A percentile compares a stretch with the other conserved stretches of the same genome.
phyloP scores from a whole-genome alignment of 2,888 invertebrate species.

The Linyphia triangularis region DNA sequence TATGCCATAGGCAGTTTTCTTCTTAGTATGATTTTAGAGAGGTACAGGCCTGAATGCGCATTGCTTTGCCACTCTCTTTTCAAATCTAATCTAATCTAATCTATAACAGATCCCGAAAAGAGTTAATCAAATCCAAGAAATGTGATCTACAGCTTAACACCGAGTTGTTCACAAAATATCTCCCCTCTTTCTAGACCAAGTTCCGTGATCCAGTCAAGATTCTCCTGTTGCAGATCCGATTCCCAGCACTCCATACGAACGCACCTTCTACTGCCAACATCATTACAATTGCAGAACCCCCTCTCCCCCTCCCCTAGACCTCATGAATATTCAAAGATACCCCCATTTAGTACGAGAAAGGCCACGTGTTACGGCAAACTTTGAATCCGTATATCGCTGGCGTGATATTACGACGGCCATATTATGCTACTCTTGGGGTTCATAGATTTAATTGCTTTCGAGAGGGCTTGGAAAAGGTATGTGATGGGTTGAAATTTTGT shows the following conservation, averaged over 20 bases:
- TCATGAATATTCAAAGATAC: conserved; percentile 73
- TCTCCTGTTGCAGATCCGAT: conserved; percentile 74
- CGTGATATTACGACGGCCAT: conserved; percentile 69
- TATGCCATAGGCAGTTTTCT: too few relatives aligned
- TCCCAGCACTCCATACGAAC: conserved; percentile 67
- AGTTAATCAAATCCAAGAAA: neutral
- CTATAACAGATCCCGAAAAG: neutral
- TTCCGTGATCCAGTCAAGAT: conserved; percentile 71
- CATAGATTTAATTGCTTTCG: conserved; percentile 56
- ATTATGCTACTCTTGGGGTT: conserved; percentile 15
- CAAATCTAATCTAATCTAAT: neutral
- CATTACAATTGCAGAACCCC: conserved; percentile 73
- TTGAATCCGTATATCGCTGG: conserved; percentile 58
- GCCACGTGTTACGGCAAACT: conserved; percentile 71
- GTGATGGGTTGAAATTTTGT: neutral
- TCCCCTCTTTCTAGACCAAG: conserved; percentile 14
- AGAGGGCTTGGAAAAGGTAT: neutral
- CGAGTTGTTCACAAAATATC: neutral
- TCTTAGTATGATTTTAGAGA: too few relatives aligned
- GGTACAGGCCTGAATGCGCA: too few relatives aligned
- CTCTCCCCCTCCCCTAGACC: conserved; percentile 33
- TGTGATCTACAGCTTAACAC: conserved; percentile 1
- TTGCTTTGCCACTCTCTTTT: too few relatives aligned
- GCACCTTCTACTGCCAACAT: conserved; percentile 60
- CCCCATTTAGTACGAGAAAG: conserved; percentile 70